These are phyloP conservation scores for Capromys pilorides DNA, from an alignment of 2,797 vertebrate genomes.

Conservation along the genomic window DNA sequence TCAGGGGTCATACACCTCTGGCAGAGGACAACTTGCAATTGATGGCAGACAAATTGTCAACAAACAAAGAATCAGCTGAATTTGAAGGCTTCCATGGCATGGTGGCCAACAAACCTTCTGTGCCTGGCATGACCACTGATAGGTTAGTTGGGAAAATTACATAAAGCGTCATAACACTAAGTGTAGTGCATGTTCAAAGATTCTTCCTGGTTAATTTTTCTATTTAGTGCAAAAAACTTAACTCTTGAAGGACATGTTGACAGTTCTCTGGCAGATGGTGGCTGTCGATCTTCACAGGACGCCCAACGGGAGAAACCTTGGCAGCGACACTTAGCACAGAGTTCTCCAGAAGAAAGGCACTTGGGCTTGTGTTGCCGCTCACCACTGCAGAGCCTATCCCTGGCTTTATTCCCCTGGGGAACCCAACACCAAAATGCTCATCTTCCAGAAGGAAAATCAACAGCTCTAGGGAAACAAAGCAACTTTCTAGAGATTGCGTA, in stretches of 20 bases:
- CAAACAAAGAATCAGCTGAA: constrained; percentile 37
- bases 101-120: not conserved
- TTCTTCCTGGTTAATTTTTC: not conserved
- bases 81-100: not conserved
- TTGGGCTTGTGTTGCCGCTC: not conserved
- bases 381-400: not conserved
- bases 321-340: not conserved
- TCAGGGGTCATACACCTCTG: constrained; percentile 59
- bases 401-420: not conserved
- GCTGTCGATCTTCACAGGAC: not conserved
- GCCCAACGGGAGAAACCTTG: not conserved
- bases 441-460: constrained; percentile 18
- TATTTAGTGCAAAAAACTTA: not conserved
- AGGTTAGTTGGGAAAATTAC: not conserved
- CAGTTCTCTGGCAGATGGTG: not conserved
- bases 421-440: not conserved
- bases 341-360: not conserved
- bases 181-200: constrained; percentile 17
- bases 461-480: not conserved
- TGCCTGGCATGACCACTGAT: not conserved
- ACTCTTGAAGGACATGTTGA: not conserved
- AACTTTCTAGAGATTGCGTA: not conserved
- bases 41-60: constrained; percentile 39
- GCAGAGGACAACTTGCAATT: constrained; percentile 17
- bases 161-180: not conserved